Base-by-base conservation (phyloP, 2,113 vertebrate species). In the Gymnogyps californianus region DNA sequence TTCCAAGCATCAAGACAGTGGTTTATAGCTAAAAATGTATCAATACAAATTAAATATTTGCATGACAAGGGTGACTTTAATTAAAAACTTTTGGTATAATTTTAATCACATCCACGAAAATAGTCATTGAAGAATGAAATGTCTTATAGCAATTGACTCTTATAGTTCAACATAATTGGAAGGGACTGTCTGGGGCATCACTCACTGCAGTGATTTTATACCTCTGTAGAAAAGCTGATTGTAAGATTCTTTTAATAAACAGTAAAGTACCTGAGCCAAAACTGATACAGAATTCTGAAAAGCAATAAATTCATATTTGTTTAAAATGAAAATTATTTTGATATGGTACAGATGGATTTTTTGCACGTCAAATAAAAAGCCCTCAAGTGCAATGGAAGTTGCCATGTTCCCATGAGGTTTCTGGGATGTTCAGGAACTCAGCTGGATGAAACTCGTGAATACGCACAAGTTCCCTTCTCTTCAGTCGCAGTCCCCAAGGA, bases 21-120 rank as follows among this genome's bases (percentile, higher is more conserved):
- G 11, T 65, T 95, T 89, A 47, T 21, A 81, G 36, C 83, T 93
- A 83, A 96, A 97, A 97, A 90, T 94, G 71, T 34, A 94, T 71
- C 91, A 89, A 91, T 91, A 69, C 75, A 96, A 96, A 96, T 94
- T 71, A 95, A 97, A 94, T 95, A 97, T 96, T 96, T 96, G 94
- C 87, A 93, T 88, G 94, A 94, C 86, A 94, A 93, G 70, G 75
- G 78, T 86, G 89, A 80, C 83, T 96, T 95, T 90, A 97, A 96
- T 97, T 95, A 95, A 96, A 96, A 96, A 86, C 58, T 51, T 96
- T 87, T 84, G 94, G 55, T 91, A 77, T 87, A 57, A 96, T 90
- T 95, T 83, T 88, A 95, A 91, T 84, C 77, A n/a, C 65, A 92
- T 79, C 64, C 83, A 81, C 72, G 92, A 97, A 93, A 93, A 92